These are phyloP conservation scores for Cosmia pyralina DNA, from an alignment of 2,888 invertebrate genomes.

Conservation along the genomic window DNA sequence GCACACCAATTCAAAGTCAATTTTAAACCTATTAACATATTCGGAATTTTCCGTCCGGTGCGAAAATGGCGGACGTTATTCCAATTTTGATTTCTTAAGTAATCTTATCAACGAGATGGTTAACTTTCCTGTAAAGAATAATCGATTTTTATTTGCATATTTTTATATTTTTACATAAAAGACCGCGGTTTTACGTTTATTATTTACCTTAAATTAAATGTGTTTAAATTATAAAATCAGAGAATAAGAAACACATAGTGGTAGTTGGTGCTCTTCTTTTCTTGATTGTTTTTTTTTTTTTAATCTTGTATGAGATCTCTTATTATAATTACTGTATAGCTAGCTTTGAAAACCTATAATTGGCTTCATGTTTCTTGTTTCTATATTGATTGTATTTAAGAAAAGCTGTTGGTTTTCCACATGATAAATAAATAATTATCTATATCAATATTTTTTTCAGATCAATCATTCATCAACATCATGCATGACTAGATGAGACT, in stretches of 20 bases:
- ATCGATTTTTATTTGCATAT: neutral
- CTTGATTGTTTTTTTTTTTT: too few species aligned
- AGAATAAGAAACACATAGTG: neutral
- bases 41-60: slow-evolving; percentile 76
- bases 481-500: neutral
- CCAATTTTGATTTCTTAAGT: slow-evolving; percentile 69
- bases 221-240: too few species aligned
- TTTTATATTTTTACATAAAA: neutral
- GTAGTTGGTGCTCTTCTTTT: too few species aligned
- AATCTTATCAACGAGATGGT: slow-evolving; percentile 57
- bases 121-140: slow-evolving; percentile 48
- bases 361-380: too few species aligned
- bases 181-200: too few species aligned
- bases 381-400: too few species aligned
- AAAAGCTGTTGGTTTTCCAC: too few species aligned
- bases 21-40: slow-evolving; percentile 84
- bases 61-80: slow-evolving; percentile 67
- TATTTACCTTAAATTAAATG: neutral
- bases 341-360: too few species aligned
- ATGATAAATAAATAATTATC: too few species aligned
- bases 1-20: slow-evolving; percentile 76
- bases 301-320: too few species aligned
- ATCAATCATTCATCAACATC: neutral
- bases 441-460: neutral
- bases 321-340: too few species aligned